Conservation (phyloP, 2,113 vertebrate species). For the Entelurus aequoreus region DNA sequence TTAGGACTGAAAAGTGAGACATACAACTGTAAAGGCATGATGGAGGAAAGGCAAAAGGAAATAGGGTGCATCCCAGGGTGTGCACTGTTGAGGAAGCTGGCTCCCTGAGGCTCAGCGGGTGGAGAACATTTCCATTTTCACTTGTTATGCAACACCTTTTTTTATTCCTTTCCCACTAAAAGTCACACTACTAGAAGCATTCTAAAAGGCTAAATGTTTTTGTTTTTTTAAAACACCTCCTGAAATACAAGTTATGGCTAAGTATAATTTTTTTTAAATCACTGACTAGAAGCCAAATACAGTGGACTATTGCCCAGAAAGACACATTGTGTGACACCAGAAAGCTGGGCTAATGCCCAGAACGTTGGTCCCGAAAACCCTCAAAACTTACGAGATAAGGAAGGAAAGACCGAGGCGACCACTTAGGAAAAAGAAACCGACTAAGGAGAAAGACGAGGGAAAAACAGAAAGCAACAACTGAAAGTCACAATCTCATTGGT, state of each 20-base stretch:
- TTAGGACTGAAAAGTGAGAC: constrained; percentile 6
- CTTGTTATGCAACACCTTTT: constrained; percentile 38
- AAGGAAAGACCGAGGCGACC: constrained; percentile 16
- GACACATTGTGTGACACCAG: constrained; percentile 13
- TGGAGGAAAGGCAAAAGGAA: constrained; percentile 25
- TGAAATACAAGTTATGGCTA: constrained; percentile 1
- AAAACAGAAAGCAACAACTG: not conserved
- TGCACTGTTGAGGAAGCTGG: constrained; percentile 39
- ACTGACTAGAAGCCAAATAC: constrained; percentile 5
- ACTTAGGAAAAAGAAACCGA: constrained; percentile 28
- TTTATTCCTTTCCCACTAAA: constrained; percentile 21
- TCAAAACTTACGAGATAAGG: constrained; percentile 36
- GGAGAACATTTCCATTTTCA: constrained; percentile 43
- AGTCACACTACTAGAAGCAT: constrained; percentile 31
- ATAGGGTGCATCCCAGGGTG: constrained; percentile 31
- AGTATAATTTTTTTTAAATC: constrained; percentile 12
- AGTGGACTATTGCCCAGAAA: not conserved
- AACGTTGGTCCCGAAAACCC: constrained; percentile 39
- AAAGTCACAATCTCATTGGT: too few species aligned
- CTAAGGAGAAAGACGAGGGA: constrained; percentile 30
- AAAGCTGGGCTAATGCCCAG: constrained; percentile 36
- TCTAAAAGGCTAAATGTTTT: constrained; percentile 35
- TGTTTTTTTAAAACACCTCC: not conserved
- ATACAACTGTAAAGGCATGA: constrained; percentile 13
- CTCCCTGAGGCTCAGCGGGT: constrained; percentile 36